Evolutionary conservation across 2,888 invertebrate species (phyloP).

Genomic region (Andrena bicolor): DNA sequence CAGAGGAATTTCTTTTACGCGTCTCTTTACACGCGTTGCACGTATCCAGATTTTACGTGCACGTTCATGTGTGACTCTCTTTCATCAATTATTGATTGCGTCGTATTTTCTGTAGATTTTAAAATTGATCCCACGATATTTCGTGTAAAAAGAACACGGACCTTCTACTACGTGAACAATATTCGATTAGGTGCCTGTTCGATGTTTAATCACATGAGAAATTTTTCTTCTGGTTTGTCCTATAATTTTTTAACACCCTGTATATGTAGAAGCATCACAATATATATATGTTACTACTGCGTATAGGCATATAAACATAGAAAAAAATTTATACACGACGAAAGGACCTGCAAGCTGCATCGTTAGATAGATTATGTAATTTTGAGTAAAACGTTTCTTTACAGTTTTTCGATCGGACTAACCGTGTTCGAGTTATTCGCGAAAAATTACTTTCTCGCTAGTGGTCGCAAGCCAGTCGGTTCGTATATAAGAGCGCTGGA

Average conservation of each 20-base stretch:
- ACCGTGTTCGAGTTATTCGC: conserved; percentile 38
- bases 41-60: conserved; percentile 34
- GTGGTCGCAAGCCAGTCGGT: conserved; percentile 34
- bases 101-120: background rate
- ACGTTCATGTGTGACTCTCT: conserved; percentile 2
- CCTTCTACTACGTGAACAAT: too few species aligned
- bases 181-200: too few species aligned
- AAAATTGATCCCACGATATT: too few species aligned
- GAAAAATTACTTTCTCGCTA: conserved; percentile 75
- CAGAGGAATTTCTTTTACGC: conserved; percentile 43
- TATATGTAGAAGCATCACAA: background rate
- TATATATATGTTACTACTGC: background rate
- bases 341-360: background rate
- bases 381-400: conserved; percentile 10
- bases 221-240: too few species aligned
- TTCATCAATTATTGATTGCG: conserved; percentile 7
- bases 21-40: background rate
- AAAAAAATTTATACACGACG: background rate
- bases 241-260: too few species aligned
- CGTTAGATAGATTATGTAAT: background rate
- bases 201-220: too few species aligned
- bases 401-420: background rate
- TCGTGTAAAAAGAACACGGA: too few species aligned
- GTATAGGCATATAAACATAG: background rate
- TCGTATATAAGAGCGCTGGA: conserved; percentile 77